A percentile compares a stretch with the other conserved stretches of the same genome.
Evolutionary conservation across 2,888 invertebrate genomes (phyloP).

Genomic region (Eupithecia exiguata): DNA sequence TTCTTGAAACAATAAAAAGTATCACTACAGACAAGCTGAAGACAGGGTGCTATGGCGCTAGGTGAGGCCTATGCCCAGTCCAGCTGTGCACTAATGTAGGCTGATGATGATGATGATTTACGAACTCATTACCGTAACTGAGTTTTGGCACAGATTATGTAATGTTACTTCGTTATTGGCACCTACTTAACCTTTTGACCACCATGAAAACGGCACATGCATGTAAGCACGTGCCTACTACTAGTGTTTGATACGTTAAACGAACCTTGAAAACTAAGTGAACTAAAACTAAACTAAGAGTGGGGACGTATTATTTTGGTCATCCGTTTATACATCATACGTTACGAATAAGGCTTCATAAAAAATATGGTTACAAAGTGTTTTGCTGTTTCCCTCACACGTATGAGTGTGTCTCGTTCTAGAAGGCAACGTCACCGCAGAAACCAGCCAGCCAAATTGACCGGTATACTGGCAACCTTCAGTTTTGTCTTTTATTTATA

Average conservation of each 20-base stretch:
- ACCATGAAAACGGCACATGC: not conserved
- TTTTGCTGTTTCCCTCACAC: slow-evolving; percentile 55
- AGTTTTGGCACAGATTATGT: not conserved
- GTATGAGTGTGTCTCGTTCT: slow-evolving; percentile 58
- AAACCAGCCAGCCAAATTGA: slow-evolving; percentile 83
- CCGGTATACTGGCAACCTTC: slow-evolving; percentile 83
- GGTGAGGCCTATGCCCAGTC: no score
- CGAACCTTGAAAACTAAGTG: slow-evolving; percentile 62
- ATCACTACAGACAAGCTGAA: no score
- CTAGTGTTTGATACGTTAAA: not conserved
- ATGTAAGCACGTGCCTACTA: not conserved
- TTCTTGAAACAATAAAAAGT: no score
- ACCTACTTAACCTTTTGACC: not conserved
- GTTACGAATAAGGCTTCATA: slow-evolving; percentile 76
- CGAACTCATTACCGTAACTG: not conserved
- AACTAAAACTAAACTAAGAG: no score
- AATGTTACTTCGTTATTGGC: not conserved
- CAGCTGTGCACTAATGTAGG: no score
- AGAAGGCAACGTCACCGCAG: slow-evolving; percentile 78
- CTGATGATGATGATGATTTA: not conserved
- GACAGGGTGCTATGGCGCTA: no score
- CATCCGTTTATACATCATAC: slow-evolving; percentile 69
- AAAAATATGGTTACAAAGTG: slow-evolving; percentile 72
- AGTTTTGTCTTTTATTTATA: slow-evolving; percentile 83
- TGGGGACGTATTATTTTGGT: slow-evolving; percentile 78